phyloP scores from a whole-genome alignment of 2,113 vertebrate species.

The Passerina amoena region DNA sequence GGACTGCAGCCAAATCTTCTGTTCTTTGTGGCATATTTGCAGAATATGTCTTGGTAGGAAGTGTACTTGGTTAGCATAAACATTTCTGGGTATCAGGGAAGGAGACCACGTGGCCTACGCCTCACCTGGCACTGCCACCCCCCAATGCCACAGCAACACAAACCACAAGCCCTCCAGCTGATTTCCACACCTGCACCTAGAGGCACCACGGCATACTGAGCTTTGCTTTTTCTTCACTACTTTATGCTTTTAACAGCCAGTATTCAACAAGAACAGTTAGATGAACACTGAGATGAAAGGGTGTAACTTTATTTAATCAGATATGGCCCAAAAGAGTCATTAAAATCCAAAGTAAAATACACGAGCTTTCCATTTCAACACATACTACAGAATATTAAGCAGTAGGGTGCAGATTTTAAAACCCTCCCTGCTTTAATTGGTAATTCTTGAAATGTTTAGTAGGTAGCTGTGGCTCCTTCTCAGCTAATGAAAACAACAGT shows the following conservation, averaged over 20 bases:
- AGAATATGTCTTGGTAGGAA: not conserved
- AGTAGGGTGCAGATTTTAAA: not conserved
- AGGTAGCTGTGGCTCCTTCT: not conserved
- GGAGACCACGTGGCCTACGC: fast-evolving
- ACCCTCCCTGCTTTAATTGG: not conserved
- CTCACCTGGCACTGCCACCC: not conserved
- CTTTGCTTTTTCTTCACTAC: not conserved
- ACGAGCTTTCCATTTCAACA: not conserved
- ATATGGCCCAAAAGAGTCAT: not conserved
- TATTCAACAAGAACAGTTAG: not conserved
- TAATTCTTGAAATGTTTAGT: not conserved
- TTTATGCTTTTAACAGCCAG: not conserved
- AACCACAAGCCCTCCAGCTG: not conserved
- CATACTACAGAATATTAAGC: not conserved
- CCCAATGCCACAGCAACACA: not conserved
- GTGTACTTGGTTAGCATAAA: not conserved
- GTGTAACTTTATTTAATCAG: not conserved
- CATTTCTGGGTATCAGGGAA: not conserved
- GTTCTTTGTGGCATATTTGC: not conserved
- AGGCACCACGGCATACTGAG: not conserved
- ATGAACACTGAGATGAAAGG: not conserved
- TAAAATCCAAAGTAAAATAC: not conserved
- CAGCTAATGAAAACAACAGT: not conserved
- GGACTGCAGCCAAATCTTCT: not conserved
- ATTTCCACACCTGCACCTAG: not conserved